Evolutionary conservation across 2,797 vertebrate genomes (phyloP).

Genomic region (Moxostoma hubbsi): DNA sequence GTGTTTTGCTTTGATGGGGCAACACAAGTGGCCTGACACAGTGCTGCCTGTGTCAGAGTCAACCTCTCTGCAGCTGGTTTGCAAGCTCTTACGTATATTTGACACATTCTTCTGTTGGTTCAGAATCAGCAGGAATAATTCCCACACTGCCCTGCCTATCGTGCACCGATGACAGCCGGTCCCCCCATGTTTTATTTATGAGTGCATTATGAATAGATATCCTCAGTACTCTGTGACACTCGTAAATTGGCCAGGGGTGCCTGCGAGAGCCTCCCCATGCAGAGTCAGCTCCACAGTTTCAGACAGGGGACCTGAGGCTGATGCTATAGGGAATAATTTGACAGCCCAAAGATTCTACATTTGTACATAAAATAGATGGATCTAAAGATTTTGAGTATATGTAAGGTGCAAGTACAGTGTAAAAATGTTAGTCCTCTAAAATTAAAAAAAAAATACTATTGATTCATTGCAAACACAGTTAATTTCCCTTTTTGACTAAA

Average conservation of each 20-base stretch:
- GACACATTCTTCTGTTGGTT: conserved; percentile 57
- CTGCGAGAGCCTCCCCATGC: background rate
- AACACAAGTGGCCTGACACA: conserved; percentile 38
- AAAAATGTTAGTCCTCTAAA: too few species aligned
- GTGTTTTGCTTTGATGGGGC: conserved; percentile 48
- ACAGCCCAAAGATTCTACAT: conserved; percentile 9
- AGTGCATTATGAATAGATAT: conserved; percentile 66
- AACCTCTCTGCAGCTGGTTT: conserved; percentile 38
- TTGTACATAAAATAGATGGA: conserved; percentile 15
- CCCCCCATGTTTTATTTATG: conserved; percentile 72
- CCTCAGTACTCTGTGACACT: conserved; percentile 62
- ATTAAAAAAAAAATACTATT: too few species aligned
- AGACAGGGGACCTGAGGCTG: background rate
- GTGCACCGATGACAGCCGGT: conserved; percentile 14
- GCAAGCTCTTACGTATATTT: conserved; percentile 28
- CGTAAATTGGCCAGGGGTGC: conserved; percentile 54
- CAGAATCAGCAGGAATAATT: conserved; percentile 67
- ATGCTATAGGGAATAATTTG: conserved; percentile 12
- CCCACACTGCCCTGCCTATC: conserved; percentile 59
- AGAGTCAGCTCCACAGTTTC: background rate
- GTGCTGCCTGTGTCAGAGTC: conserved; percentile 47
- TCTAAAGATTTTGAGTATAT: conserved; percentile 1
- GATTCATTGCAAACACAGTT: too few species aligned
- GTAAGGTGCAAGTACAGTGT: background rate
- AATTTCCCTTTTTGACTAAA: too few species aligned